Conservation (phyloP, 92 coral and sea anemone genomes). For the Diadumene lineata region DNA sequence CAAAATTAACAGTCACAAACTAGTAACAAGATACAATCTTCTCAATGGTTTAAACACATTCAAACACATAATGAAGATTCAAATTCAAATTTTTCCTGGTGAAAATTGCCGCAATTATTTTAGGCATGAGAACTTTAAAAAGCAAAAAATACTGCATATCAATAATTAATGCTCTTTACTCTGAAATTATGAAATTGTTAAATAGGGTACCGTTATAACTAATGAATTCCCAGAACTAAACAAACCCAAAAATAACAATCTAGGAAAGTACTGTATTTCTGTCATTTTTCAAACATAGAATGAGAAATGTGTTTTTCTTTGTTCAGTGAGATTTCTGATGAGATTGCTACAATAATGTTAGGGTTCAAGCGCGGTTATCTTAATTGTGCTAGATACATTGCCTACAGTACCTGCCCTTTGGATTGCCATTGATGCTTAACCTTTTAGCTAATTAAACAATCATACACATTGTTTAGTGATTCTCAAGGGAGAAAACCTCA, state of each 20-base stretch:
- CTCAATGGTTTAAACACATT: neutral
- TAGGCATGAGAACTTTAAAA: neutral
- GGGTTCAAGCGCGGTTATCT: too few species aligned
- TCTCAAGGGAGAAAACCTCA: neutral
- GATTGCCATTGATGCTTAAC: conserved; percentile 29
- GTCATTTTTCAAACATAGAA: too few species aligned
- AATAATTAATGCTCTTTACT: conserved; percentile 12
- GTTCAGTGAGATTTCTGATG: too few species aligned
- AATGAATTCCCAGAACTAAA: neutral
- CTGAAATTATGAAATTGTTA: conserved; percentile 9
- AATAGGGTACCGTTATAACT: neutral
- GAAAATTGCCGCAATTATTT: neutral
- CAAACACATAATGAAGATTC: neutral
- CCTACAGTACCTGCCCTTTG: conserved; percentile 36
- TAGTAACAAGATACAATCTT: neutral
- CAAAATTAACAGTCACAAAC: neutral
- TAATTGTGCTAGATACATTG: conserved; percentile 2
- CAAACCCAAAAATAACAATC: neutral
- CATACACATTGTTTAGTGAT: neutral
- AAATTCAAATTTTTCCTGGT: neutral
- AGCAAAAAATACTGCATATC: conserved; percentile 15
- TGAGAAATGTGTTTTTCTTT: too few species aligned
- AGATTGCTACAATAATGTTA: too few species aligned
- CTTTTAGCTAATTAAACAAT: conserved; percentile 17
- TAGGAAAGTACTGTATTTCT: too few species aligned